These are phyloP conservation scores for Hartigia nigra DNA, from an alignment of 2,888 invertebrate genomes.

Conservation along the genomic window DNA sequence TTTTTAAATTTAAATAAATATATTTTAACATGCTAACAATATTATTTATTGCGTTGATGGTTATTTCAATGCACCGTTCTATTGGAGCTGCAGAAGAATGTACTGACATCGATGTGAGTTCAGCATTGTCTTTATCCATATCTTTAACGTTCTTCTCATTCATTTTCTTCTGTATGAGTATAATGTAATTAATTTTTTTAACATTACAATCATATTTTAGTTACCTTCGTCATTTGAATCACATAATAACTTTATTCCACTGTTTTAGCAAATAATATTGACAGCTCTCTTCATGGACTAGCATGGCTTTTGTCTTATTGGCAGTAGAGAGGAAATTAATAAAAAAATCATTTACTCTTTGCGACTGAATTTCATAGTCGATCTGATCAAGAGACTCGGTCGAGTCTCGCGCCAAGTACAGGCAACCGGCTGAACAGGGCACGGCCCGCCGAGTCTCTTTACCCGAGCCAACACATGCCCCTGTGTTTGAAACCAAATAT, in stretches of 20 bases:
- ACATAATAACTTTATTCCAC: neutral
- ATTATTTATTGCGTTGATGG: slow-evolving; percentile 46
- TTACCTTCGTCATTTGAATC: neutral
- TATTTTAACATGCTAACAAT: slow-evolving; percentile 38
- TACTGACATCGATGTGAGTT: neutral
- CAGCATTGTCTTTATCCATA: neutral
- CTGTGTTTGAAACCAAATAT: too few species aligned
- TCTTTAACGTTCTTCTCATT: neutral
- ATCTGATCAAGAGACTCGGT: too few species aligned
- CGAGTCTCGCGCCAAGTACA: too few species aligned
- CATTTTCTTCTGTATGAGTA: neutral
- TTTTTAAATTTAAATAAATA: neutral
- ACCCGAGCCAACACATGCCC: too few species aligned
- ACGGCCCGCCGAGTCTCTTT: too few species aligned
- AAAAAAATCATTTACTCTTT: too few species aligned
- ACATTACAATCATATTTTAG: neutral
- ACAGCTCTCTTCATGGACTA: neutral
- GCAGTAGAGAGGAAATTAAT: neutral
- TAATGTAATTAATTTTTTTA: neutral
- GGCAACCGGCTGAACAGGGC: too few species aligned
- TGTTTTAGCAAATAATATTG: neutral
- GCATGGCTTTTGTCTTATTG: neutral
- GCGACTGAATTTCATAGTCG: too few species aligned
- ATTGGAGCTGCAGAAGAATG: neutral
- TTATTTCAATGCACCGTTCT: slow-evolving; percentile 34